A percentile compares a stretch with the other conserved stretches of the same genome.
phyloP scores from a whole-genome alignment of 1,140 invertebrate genomes.

The Aphelinus atriplicis region DNA sequence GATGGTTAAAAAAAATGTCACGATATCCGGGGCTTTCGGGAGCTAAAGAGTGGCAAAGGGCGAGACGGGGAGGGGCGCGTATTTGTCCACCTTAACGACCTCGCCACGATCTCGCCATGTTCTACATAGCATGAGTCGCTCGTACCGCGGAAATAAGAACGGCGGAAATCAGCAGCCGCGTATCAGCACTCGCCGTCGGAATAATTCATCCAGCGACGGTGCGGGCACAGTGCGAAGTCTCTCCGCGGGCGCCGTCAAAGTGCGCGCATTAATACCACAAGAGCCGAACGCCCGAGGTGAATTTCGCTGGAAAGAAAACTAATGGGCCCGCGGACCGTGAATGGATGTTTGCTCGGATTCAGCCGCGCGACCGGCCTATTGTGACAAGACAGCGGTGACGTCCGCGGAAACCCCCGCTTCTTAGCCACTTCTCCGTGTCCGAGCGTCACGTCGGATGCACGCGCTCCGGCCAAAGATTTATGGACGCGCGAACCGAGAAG shows the following conservation, averaged over 20 bases:
- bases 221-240: not conserved
- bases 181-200: constrained; percentile 17
- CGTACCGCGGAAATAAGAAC: not conserved
- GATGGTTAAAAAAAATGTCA: too few relatives aligned
- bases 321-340: constrained; percentile 40
- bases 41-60: too few relatives aligned
- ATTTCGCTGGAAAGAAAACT: constrained; percentile 41
- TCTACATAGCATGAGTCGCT: not conserved
- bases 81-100: too few relatives aligned
- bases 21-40: too few relatives aligned
- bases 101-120: too few relatives aligned
- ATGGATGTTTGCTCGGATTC: not conserved
- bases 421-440: too few relatives aligned
- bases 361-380: too few relatives aligned
- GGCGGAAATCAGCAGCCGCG: too few relatives aligned
- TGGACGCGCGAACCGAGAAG: not conserved
- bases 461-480: not conserved
- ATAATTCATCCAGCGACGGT: constrained; percentile 14
- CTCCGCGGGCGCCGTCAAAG: constrained; percentile 3
- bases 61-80: too few relatives aligned
- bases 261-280: constrained; percentile 21
- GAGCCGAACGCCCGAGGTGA: constrained; percentile 32
- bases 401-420: too few relatives aligned
- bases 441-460: too few relatives aligned
- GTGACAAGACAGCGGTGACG: too few relatives aligned